Evolutionary conservation across 1,140 invertebrate species (phyloP).

Genomic region (Prorops nasuta): DNA sequence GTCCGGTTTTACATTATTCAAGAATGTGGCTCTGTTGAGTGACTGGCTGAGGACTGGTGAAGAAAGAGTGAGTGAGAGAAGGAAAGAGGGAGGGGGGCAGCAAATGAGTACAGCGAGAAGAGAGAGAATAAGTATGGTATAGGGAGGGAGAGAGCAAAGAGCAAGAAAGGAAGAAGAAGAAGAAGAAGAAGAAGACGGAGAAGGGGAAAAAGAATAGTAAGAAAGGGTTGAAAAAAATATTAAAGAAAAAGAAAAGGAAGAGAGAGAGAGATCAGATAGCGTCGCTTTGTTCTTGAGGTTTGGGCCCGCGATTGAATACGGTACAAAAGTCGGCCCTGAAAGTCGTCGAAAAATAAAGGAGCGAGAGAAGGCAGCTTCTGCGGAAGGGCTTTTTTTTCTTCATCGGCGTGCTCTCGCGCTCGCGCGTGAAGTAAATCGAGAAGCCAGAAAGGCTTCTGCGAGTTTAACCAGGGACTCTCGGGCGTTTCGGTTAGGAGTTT

Average conservation of each 20-base stretch:
- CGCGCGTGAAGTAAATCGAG: not conserved
- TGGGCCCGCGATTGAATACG: not conserved
- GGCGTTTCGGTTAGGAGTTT: slow-evolving; percentile 47
- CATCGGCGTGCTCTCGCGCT: not conserved
- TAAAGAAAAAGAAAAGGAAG: too few species aligned
- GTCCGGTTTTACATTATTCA: too few species aligned
- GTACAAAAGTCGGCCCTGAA: not conserved
- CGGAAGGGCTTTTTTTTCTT: not conserved
- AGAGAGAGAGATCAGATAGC: too few species aligned
- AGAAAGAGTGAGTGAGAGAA: too few species aligned
- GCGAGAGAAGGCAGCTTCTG: not conserved
- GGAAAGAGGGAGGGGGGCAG: too few species aligned
- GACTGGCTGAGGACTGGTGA: too few species aligned
- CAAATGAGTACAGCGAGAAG: too few species aligned
- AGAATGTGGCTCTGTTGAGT: too few species aligned
- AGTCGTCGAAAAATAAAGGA: not conserved
- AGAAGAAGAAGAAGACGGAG: not conserved
- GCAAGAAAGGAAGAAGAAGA: slow-evolving; percentile 7
- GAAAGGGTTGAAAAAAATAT: too few species aligned
- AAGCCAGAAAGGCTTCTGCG: not conserved
- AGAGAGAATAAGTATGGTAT: too few species aligned
- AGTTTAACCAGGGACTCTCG: slow-evolving; percentile 23
- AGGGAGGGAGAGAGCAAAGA: slow-evolving; percentile 9
- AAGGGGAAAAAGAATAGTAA: slow-evolving; percentile 6
- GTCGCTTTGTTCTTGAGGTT: too few species aligned